phyloP scores from a whole-genome alignment of 1,140 invertebrate genomes.

The Calephelis nemesis region DNA sequence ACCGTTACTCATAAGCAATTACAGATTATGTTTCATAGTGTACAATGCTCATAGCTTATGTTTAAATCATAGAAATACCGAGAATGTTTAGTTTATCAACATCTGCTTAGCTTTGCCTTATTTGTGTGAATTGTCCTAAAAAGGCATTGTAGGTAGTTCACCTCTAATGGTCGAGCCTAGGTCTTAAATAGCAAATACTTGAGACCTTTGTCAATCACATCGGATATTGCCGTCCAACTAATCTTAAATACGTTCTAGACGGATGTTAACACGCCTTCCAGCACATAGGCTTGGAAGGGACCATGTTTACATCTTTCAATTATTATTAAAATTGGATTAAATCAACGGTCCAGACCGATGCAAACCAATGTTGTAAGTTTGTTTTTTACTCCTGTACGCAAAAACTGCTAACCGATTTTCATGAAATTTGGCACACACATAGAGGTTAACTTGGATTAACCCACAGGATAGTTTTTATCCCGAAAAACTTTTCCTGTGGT shows the following conservation, averaged over 20 bases:
- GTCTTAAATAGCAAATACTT: slow-evolving; percentile 38
- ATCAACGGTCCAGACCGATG: too few species aligned
- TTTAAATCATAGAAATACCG: not conserved
- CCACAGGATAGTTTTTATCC: too few species aligned
- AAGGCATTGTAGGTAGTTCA: slow-evolving; percentile 35
- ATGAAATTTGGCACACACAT: too few species aligned
- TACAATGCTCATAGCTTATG: not conserved
- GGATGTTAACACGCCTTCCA: too few species aligned
- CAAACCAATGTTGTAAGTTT: too few species aligned
- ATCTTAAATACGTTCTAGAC: slow-evolving; percentile 9
- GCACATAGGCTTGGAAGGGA: too few species aligned
- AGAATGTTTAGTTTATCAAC: slow-evolving; percentile 20
- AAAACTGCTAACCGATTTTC: too few species aligned
- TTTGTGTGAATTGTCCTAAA: slow-evolving; percentile 30
- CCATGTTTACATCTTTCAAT: too few species aligned
- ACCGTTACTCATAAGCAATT: not conserved
- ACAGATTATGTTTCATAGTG: not conserved
- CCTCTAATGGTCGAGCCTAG: slow-evolving; percentile 32
- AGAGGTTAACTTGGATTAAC: too few species aligned
- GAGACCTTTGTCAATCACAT: slow-evolving; percentile 50
- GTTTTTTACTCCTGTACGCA: too few species aligned
- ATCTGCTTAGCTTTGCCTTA: slow-evolving; percentile 29
- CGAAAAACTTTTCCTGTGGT: too few species aligned
- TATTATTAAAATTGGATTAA: too few species aligned
- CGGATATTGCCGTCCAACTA: slow-evolving; percentile 44